phyloP scores from a whole-genome alignment of 35 echinoderm and acorn worm genomes.

The Patiria miniata region DNA sequence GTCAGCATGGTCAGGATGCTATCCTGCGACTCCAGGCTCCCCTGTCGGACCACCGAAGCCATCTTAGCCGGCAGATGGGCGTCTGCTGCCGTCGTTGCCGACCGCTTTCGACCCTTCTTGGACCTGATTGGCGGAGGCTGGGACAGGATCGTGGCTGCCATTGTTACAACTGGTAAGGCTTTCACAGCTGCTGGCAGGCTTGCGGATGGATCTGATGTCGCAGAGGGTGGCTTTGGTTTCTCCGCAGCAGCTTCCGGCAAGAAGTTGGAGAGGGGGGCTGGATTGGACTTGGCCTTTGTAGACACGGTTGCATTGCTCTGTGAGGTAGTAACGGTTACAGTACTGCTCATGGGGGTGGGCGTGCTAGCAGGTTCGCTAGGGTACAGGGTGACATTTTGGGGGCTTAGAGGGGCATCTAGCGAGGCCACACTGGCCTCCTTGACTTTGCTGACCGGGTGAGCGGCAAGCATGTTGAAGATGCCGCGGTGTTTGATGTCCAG shows the following conservation, averaged over 20 bases:
- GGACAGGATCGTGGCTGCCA: not conserved
- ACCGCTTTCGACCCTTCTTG: constrained; percentile 38
- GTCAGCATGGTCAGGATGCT: constrained; percentile 82
- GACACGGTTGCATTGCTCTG: not conserved
- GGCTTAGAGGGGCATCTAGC: constrained; percentile 71
- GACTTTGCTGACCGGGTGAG: constrained; percentile 46
- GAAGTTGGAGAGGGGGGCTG: not conserved
- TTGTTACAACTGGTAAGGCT: not conserved
- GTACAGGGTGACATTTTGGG: constrained; percentile 83
- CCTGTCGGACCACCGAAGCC: not conserved
- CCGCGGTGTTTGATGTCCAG: constrained; percentile 73
- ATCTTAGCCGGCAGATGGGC: constrained; percentile 30
- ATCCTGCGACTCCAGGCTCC: constrained; percentile 60
- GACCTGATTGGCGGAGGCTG: constrained; percentile 15
- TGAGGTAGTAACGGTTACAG: constrained; percentile 18
- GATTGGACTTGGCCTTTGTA: not conserved
- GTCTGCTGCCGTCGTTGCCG: not conserved
- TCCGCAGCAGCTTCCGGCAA: not conserved
- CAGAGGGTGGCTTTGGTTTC: not conserved
- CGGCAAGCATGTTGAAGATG: constrained; percentile 42
- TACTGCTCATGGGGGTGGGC: not conserved
- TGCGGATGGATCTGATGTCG: constrained; percentile 5
- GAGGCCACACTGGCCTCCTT: constrained; percentile 28
- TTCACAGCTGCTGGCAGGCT: not conserved
- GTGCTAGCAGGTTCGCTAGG: constrained; percentile 28